A percentile compares a stretch with the other conserved stretches of the same genome.
These are phyloP conservation scores for Promerops cafer DNA, from an alignment of 2,113 vertebrate species.

Conservation along the genomic window DNA sequence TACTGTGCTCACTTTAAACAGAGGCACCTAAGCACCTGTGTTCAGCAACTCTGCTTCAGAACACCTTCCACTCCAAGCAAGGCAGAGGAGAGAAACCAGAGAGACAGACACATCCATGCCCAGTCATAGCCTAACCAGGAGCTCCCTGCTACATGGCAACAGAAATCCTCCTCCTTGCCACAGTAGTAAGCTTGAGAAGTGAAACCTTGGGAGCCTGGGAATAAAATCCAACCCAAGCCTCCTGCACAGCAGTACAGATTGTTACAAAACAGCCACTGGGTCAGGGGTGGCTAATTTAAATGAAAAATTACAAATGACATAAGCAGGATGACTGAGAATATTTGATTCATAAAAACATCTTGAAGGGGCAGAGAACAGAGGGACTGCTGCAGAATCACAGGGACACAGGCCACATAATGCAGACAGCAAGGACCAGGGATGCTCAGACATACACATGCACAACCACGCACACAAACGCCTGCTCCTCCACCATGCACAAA, in stretches of 20 bases:
- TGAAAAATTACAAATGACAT: background rate
- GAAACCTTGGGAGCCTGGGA: background rate
- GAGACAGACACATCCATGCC: background rate
- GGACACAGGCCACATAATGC: background rate
- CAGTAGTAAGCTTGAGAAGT: background rate
- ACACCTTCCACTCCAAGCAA: background rate
- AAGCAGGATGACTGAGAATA: background rate
- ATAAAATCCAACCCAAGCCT: background rate
- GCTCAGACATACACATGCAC: background rate
- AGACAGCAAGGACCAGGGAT: background rate
- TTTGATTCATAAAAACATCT: background rate
- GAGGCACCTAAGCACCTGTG: background rate
- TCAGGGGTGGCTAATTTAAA: background rate
- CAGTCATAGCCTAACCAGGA: background rate
- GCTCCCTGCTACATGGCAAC: background rate
- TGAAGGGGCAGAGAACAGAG: background rate
- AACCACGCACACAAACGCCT: rapidly evolving
- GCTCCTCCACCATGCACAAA: background rate
- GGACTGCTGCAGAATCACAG: background rate
- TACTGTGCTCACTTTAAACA: background rate
- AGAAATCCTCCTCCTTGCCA: background rate
- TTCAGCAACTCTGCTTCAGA: background rate
- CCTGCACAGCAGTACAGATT: background rate
- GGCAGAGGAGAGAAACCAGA: background rate
- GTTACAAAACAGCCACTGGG: background rate